phyloP scores from a whole-genome alignment of 2,797 vertebrate genomes.

The Poeciliopsis infans region DNA sequence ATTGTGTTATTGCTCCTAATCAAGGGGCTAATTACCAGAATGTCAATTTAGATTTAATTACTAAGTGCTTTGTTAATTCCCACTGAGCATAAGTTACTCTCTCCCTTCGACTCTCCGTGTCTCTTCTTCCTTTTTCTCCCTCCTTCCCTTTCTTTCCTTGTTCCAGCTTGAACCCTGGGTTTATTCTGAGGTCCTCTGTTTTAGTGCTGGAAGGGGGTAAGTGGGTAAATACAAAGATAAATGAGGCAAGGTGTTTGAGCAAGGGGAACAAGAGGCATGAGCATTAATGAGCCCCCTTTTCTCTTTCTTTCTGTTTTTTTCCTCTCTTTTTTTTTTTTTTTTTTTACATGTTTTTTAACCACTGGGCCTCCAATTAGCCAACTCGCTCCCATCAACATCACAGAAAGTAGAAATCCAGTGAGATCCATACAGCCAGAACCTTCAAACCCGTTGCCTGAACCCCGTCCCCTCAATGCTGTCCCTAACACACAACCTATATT shows the following conservation, averaged over 20 bases:
- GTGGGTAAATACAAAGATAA: conserved; percentile 77
- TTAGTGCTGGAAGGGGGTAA: conserved; percentile 50
- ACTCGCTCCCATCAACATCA: conserved; percentile 66
- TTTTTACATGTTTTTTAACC: conserved; percentile 37
- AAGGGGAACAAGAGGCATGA: conserved; percentile 68
- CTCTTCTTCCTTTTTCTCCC: conserved; percentile 39
- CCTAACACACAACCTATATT: conserved; percentile 23
- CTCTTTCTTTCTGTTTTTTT: conserved; percentile 4
- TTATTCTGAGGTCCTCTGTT: conserved; percentile 64
- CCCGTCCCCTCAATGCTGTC: conserved; percentile 34
- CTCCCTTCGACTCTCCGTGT: conserved; percentile 54
- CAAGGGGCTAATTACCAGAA: conserved; percentile 99
- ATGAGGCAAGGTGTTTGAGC: conserved; percentile 78
- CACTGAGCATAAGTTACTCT: conserved; percentile 83
- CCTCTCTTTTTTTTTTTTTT: conserved; percentile 8
- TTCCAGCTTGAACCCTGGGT: conserved; percentile 64
- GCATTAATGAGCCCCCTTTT: conserved; percentile 80
- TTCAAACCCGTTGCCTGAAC: neutral
- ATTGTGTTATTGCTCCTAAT: conserved; percentile 99
- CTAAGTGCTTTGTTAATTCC: conserved; percentile 92
- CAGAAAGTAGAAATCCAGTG: conserved; percentile 64
- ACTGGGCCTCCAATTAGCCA: conserved; percentile 80
- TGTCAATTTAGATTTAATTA: conserved; percentile 99
- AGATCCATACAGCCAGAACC: conserved; percentile 45
- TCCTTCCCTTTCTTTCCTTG: conserved; percentile 40